Evolutionary conservation across 1,140 invertebrate species (phyloP), one percentile per base, ranked within the genome.

Genomic region (Drosophila nasuta): DNA sequence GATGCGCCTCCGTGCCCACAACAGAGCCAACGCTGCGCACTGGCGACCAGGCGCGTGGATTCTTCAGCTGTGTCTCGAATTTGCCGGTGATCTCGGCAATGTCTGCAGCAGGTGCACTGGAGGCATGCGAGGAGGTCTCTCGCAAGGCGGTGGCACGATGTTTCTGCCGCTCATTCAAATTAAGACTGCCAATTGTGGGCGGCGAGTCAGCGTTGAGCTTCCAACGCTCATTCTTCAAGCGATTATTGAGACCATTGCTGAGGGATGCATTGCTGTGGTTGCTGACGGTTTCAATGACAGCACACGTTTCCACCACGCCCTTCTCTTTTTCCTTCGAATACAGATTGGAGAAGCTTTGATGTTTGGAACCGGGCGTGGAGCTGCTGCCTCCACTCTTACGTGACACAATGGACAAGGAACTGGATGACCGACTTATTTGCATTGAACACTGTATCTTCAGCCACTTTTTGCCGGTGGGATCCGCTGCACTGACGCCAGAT

Each of bases 401-500:
- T 5, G 92, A 92, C 0, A 91, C 81, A 45, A 93, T 88, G 0
- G 91, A 92, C 17, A 95, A 95, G 75, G 95, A 95, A 90, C 96
- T 97, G 81, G 96, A 96, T 48, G 96, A 96, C 76, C 96, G 94
- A 88, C 96, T 97, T 17, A 97, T 93, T 93, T 97, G 96, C 91
- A 96, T 94, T 33, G 96, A 95, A 13, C 95, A 96, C 88, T 96
- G 95, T 41, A 97, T 93, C 58, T 94, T 93, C 81, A 95, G 94
- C 97, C 97, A 98, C 75, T 96, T 96, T 92, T 97, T 97, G 1
- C 97, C 97, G 49, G 96, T 97, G 49, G 96, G 94, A 93, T 98
- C 97, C 2, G 95, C 94, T 2, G 94, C 91, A 15, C 94, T 95
- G 0, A 98, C 95, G 7, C 97, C 97, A 65, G 94, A 96, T 28